phyloP scores from a whole-genome alignment of 2,797 vertebrate species.

The Somateria mollissima region DNA sequence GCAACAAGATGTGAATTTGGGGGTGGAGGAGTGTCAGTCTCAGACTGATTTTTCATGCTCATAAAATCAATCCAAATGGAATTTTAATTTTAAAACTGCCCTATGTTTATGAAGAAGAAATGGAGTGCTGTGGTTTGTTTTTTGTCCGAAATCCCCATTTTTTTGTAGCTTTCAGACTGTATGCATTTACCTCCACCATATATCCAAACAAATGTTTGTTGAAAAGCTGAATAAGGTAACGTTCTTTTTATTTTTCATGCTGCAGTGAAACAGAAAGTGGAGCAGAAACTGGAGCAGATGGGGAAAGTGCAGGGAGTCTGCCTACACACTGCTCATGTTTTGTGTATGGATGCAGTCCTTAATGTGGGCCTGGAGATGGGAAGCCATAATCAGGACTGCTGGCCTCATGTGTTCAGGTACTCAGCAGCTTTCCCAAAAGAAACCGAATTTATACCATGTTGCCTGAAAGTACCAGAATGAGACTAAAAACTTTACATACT shows the following conservation, averaged over 20 bases:
- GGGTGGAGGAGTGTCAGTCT: neutral
- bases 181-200: neutral
- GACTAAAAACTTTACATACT: neutral
- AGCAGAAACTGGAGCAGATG: constrained; percentile 95
- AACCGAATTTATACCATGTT: neutral
- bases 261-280: constrained; percentile 92
- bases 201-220: neutral
- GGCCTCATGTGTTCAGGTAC: constrained; percentile 97
- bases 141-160: neutral
- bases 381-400: constrained; percentile 97
- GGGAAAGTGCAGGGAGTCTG: constrained; percentile 88
- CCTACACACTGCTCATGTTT: constrained; percentile 92
- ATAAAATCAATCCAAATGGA: neutral
- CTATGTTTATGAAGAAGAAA: neutral
- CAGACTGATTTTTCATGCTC: neutral
- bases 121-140: neutral
- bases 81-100: neutral
- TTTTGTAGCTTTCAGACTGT: neutral
- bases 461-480: neutral
- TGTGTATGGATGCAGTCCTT: constrained; percentile 98
- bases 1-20: neutral
- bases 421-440: neutral
- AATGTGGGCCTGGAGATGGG: constrained; percentile 97
- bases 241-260: neutral
- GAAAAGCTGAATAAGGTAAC: neutral